Percentiles rank a stretch among this genome's conserved stretches.
phyloP scores from a whole-genome alignment of 1,140 invertebrate genomes.

The Plutomurus gul region DNA sequence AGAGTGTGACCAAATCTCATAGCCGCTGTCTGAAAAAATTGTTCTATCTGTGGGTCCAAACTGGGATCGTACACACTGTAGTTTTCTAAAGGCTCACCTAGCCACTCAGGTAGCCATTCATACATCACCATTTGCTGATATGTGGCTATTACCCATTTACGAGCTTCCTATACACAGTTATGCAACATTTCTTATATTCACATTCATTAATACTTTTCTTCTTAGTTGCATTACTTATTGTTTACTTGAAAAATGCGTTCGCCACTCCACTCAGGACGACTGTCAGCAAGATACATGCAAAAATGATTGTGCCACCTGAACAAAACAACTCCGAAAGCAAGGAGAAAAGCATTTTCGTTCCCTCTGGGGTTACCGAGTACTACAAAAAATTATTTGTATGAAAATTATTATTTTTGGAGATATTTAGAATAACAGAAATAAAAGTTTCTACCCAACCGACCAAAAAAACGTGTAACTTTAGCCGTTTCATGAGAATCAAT shows the following conservation, averaged over 20 bases:
- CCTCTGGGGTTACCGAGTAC: conserved; percentile 67
- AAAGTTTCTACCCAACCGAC: too few species aligned
- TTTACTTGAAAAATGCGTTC: conserved; percentile 63
- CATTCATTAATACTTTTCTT: neutral
- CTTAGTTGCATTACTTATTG: too few species aligned
- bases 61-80: conserved; percentile 64
- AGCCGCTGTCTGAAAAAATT: conserved; percentile 71
- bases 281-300: conserved; percentile 58
- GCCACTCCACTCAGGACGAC: conserved; percentile 59
- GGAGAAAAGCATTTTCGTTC: conserved; percentile 66
- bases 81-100: conserved; percentile 54
- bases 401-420: too few species aligned
- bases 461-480: conserved; percentile 63
- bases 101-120: conserved; percentile 63
- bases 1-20: conserved; percentile 68
- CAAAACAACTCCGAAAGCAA: conserved; percentile 65
- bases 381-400: too few species aligned
- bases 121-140: conserved; percentile 63
- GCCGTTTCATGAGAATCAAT: conserved; percentile 58
- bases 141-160: conserved; percentile 66
- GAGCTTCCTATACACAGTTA: conserved; percentile 57
- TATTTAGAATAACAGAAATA: too few species aligned
- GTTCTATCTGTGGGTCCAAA: conserved; percentile 70
- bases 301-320: conserved; percentile 69
- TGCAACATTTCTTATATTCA: neutral